Base-by-base conservation (phyloP, 2,888 invertebrate genomes). In the Dasysyrphus albostriatus region DNA sequence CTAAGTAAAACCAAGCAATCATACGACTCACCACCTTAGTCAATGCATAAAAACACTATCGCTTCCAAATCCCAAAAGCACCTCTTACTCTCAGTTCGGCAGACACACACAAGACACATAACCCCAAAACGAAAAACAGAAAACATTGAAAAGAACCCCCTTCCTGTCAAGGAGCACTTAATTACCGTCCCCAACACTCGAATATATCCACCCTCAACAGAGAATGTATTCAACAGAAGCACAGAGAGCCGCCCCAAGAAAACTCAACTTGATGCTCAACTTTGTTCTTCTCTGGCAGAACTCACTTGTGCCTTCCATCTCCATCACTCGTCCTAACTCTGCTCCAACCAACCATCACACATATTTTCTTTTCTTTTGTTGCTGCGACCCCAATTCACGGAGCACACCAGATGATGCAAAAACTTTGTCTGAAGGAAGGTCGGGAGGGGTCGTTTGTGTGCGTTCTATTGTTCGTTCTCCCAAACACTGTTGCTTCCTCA, bases 221-320 rank as follows among this genome's bases (percentile, higher is more conserved):
- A 89, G 88, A 89, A 88, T 90, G 89, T 90, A 89, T 90, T 90
- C 89, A 61, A 39, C 89, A n/a, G 29, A n/a, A 19, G 49, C 88
- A 61, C 32, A 75, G 88, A 24, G 24, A 3, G 24, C 88, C 89
- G 87, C 88, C 89, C 89, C 90, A 88, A 90, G 89, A 90, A 90
- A 90, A 89, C 88, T 88, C 88, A 88, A 88, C 88, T 88, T 89
- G 89, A 89, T 89, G 89, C 89, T 90, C 88, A 88, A 88, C 89
- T 83, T 89, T 82, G 63, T 74, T 78, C 59, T 56, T 56, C 29
- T 61, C 67, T 61, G 56, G 12, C 42, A 51, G 54, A 56, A 39
- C 7, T 42, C 54, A 49, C 10, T 9, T 24, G 8, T 39, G 16
- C 42, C 56, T 51, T n/a, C 16, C 51, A 51, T 16, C 37, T 39